A percentile compares a stretch with the other conserved stretches of the same genome.
These are phyloP conservation scores for Dryococelus australis DNA, from an alignment of 2,888 invertebrate genomes.

Conservation along the genomic window DNA sequence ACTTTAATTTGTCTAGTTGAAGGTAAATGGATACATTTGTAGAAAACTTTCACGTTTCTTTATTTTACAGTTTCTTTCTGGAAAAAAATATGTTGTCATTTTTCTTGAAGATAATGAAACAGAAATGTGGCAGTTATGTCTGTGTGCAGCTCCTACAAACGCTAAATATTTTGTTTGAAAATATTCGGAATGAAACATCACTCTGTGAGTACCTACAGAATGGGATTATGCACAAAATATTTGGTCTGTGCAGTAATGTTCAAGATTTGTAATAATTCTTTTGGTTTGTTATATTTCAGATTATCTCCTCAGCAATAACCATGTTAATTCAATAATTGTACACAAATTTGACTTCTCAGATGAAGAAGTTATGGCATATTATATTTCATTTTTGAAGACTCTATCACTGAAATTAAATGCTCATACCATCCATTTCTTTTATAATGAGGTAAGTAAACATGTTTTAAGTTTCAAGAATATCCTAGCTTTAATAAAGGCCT, in stretches of 20 bases:
- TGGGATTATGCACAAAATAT: background rate
- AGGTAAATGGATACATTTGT: background rate
- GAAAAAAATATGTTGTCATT: conserved; percentile 99
- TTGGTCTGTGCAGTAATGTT: background rate
- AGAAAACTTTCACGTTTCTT: conserved; percentile 39
- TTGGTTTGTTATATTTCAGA: conserved; percentile 66
- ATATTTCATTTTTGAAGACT: conserved; percentile 98
- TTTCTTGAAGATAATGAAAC: conserved; percentile 96
- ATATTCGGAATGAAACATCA: conserved; percentile 98
- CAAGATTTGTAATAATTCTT: background rate
- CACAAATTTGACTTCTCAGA: conserved; percentile 99
- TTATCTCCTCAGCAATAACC: conserved; percentile 98
- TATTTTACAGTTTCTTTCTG: conserved; percentile 87
- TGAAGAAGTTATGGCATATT: conserved; percentile 99
- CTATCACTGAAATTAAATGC: conserved; percentile 96
- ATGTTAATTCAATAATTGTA: conserved; percentile 99
- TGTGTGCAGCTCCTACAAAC: conserved; percentile 98
- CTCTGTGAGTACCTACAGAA: conserved; percentile 78
- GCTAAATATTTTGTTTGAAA: conserved; percentile 98
- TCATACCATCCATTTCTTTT: conserved; percentile 99
- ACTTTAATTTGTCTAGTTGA: background rate
- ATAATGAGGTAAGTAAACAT: conserved; percentile 83
- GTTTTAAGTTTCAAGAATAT: conserved; percentile 30
- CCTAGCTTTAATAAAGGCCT: too few species aligned
- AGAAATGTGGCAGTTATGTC: conserved; percentile 96